A percentile compares a stretch with the other conserved stretches of the same genome.
These are phyloP conservation scores for Argentina silus DNA, from an alignment of 2,797 vertebrate genomes.

Conservation along the genomic window DNA sequence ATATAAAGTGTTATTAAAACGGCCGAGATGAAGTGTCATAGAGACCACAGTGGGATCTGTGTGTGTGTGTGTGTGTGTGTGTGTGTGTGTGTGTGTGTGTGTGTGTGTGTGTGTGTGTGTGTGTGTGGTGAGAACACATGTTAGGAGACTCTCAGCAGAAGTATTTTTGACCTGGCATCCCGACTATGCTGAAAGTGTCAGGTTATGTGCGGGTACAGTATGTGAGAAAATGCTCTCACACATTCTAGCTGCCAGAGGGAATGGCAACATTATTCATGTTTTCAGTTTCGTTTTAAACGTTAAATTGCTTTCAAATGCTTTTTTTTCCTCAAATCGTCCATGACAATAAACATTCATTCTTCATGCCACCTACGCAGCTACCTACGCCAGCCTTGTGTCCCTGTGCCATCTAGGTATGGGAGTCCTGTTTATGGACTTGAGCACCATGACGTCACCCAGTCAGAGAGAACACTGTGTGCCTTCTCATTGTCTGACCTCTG, in stretches of 20 bases:
- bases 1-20: slow-evolving; percentile 13
- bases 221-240: slow-evolving; percentile 10
- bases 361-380: no score
- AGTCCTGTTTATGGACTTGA: slow-evolving; percentile 1
- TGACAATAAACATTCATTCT: no score
- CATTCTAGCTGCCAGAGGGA: slow-evolving; percentile 27
- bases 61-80: slow-evolving; percentile 9
- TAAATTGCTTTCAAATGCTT: neutral
- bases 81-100: slow-evolving; percentile 31
- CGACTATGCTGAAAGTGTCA: slow-evolving; percentile 38
- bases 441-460: slow-evolving; percentile 50
- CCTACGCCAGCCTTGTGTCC: neutral
- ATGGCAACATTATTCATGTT: neutral
- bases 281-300: neutral
- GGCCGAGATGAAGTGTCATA: neutral
- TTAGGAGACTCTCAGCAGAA: slow-evolving; percentile 36
- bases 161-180: slow-evolving; percentile 48
- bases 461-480: slow-evolving; percentile 73
- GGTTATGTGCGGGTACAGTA: slow-evolving; percentile 35
- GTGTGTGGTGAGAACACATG: slow-evolving; percentile 3
- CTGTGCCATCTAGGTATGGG: neutral
- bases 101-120: slow-evolving; percentile 28
- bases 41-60: slow-evolving; percentile 40
- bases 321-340: no score
- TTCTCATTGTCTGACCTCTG: slow-evolving; percentile 74